Percentiles rank a stretch among this genome's conserved stretches.
These are phyloP conservation scores for Temnothorax curvispinosus DNA, from an alignment of 1,140 invertebrate species.

Conservation along the genomic window DNA sequence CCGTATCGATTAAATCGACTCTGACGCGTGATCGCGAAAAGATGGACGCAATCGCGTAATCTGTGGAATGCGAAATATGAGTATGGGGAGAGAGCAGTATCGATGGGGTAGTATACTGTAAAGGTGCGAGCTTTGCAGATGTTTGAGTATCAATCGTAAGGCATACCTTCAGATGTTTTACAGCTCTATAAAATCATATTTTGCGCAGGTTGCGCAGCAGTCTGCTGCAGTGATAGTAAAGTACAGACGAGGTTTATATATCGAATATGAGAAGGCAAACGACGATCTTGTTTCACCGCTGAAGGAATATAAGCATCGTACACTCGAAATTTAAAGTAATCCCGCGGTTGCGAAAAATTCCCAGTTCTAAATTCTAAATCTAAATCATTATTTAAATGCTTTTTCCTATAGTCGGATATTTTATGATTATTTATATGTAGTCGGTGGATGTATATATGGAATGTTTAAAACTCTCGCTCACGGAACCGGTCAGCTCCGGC, in stretches of 20 bases:
- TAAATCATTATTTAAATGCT: not conserved
- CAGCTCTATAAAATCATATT: conserved; percentile 22
- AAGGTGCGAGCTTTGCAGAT: conserved; percentile 34
- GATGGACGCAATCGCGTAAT: conserved; percentile 30
- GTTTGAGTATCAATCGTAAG: conserved; percentile 54
- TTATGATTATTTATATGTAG: not conserved
- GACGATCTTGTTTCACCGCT: not conserved
- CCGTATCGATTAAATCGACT: not conserved
- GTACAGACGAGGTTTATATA: not conserved
- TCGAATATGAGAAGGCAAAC: not conserved
- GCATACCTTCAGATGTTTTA: conserved; percentile 33
- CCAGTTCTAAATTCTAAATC: not conserved
- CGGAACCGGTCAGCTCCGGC: not conserved
- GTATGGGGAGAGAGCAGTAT: not conserved
- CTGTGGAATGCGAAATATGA: conserved; percentile 44
- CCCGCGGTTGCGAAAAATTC: not conserved
- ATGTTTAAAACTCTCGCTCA: not conserved
- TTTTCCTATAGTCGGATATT: not conserved
- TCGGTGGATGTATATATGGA: not conserved
- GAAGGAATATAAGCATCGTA: not conserved
- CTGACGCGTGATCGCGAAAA: not conserved
- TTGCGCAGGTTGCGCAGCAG: not conserved
- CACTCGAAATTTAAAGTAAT: not conserved
- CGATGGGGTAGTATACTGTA: conserved; percentile 21
- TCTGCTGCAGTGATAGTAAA: conserved; percentile 11